Evolutionary conservation across 2,888 invertebrate genomes (phyloP), one percentile per base, ranked within the genome.

Genomic region (Himalopsyche anomala): DNA sequence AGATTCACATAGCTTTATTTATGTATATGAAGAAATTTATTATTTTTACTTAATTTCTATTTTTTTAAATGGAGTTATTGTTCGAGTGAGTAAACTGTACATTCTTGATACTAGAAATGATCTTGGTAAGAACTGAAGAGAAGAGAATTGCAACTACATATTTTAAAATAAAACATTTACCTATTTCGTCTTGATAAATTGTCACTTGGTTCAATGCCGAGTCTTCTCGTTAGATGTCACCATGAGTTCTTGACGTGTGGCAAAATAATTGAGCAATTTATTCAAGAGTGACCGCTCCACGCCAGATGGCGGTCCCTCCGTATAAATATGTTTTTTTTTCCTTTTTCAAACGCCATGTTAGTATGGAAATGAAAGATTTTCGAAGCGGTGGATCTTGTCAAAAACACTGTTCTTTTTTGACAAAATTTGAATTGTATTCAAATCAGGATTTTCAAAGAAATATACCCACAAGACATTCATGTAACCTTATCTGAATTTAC

Each of bases 241-340:
- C 62, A 62, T 62, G 19, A 19, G 62, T 62, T 28, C 19, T 62
- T 62, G 62, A 62, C 62, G 62, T 62, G 28, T 62, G 62, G 56
- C 2, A 62, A 62, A 62, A 62, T 80, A 80, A 80, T 80, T 80
- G 38, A n/a, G 40, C 80, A 80, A 80, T 80, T 80, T 80, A 80
- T 80, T 40, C 42, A 40, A 80, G n/a, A 80, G 80, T 80, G 80
- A 80, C 80, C 80, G 80, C 40, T 42, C 80, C 40, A 38, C 80
- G 40, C 38, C 80, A 80, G 80, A 80, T 80, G 80, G 80, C 80
- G 80, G 80, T 40, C 40, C 80, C 80, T 42, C 42, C 15, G 38
- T 15, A 80, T 80, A 38, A 42, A n/a, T 80, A n/a, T 80, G n/a
- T 40, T 80, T 38, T 42, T n/a, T 42, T 40, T 80, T 80, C 80